These are phyloP conservation scores for Exaiptasia diaphana DNA, from an alignment of 64 coral and sea anemone genomes.

Conservation along the genomic window DNA sequence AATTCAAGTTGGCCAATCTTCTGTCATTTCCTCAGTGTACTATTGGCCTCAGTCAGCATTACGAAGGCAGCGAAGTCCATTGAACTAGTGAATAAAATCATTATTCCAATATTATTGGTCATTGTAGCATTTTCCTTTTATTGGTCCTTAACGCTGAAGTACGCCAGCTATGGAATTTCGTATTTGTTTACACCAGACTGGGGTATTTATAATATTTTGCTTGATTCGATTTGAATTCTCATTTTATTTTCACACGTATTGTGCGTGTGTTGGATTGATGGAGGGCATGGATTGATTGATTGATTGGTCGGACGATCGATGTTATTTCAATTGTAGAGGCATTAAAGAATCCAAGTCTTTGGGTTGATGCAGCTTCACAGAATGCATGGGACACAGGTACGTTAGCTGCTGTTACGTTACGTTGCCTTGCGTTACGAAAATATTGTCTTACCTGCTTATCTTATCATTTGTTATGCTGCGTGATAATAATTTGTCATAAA, in stretches of 20 bases:
- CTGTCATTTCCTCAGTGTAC: slow-evolving; percentile 60
- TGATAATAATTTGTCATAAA: too few relatives aligned
- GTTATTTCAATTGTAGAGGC: slow-evolving; percentile 23
- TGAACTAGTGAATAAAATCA: slow-evolving; percentile 64
- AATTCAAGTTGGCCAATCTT: slow-evolving; percentile 49
- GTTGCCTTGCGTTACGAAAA: not conserved
- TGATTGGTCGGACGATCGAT: too few relatives aligned
- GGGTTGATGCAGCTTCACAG: slow-evolving; percentile 78
- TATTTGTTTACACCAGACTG: slow-evolving; percentile 80
- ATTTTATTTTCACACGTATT: too few relatives aligned
- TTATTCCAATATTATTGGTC: slow-evolving; percentile 53
- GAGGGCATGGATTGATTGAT: too few relatives aligned
- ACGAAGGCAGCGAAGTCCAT: slow-evolving; percentile 55
- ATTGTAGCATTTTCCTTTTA: slow-evolving; percentile 59
- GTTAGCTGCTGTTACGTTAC: not conserved
- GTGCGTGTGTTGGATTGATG: too few relatives aligned
- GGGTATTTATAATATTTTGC: slow-evolving; percentile 17
- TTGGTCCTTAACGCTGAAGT: slow-evolving; percentile 71
- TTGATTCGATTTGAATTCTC: not conserved
- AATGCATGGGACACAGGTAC: slow-evolving; percentile 86
- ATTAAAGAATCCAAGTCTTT: slow-evolving; percentile 41
- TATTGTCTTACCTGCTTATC: too few relatives aligned
- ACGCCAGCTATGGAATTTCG: slow-evolving; percentile 55
- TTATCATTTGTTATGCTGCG: too few relatives aligned
- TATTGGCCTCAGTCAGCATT: slow-evolving; percentile 44